Percentiles rank a stretch among this genome's conserved stretches.
Evolutionary conservation across 1,140 invertebrate species (phyloP).

Genomic region (Oncopeltus fasciatus): DNA sequence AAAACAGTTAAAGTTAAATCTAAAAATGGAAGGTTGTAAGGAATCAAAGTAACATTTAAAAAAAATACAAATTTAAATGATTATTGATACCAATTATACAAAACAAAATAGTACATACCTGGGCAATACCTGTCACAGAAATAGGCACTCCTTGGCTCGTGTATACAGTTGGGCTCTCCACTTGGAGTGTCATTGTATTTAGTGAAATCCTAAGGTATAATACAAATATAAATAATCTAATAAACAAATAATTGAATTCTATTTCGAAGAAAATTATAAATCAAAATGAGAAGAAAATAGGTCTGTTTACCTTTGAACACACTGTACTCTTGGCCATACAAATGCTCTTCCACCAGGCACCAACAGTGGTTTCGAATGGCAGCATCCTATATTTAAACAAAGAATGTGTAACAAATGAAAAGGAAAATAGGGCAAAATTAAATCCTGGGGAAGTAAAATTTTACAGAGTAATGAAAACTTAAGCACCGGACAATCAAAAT

Average conservation of each 20-base stretch:
- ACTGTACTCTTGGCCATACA: constrained; percentile 89
- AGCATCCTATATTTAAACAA: constrained; percentile 53
- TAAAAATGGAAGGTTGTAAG: too few relatives aligned
- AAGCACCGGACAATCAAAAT: not conserved
- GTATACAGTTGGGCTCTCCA: constrained; percentile 83
- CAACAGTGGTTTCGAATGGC: constrained; percentile 75
- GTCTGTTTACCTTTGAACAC: constrained; percentile 68
- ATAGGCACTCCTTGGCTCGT: constrained; percentile 93
- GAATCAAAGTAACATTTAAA: too few relatives aligned
- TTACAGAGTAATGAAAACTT: not conserved
- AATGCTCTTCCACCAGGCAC: constrained; percentile 91
- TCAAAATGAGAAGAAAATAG: not conserved
- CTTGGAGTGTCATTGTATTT: constrained; percentile 91
- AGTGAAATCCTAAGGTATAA: constrained; percentile 60
- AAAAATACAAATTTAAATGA: too few relatives aligned
- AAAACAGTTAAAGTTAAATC: too few relatives aligned
- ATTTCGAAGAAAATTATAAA: not conserved
- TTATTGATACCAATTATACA: too few relatives aligned
- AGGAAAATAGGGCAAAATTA: not conserved
- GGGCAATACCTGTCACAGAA: constrained; percentile 91
- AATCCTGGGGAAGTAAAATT: not conserved
- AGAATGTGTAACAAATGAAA: not conserved
- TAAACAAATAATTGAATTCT: not conserved
- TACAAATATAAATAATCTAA: not conserved
- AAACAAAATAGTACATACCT: too few relatives aligned